Conservation (phyloP, 2,113 vertebrate species). For the Mobula birostris region DNA sequence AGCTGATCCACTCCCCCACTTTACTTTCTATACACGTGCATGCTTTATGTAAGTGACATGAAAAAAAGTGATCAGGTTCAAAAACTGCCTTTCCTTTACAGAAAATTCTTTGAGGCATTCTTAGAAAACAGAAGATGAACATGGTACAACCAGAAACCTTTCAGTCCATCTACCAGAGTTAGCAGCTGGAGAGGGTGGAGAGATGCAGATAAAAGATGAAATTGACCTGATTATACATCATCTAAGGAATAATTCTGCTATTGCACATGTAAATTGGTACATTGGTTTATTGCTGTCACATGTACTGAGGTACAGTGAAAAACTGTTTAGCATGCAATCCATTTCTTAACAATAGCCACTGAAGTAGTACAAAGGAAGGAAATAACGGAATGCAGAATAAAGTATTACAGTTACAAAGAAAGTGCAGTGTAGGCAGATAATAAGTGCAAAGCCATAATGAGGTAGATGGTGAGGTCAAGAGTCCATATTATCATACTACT, state of each 20-base stretch:
- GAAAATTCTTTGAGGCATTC: background rate
- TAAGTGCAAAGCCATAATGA: too few relatives aligned
- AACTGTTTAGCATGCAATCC: too few relatives aligned
- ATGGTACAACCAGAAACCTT: background rate
- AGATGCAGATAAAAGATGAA: background rate
- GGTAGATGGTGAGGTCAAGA: too few relatives aligned
- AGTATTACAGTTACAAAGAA: too few relatives aligned
- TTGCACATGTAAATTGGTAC: background rate
- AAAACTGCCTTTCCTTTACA: background rate
- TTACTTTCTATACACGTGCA: background rate
- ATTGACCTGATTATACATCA: background rate
- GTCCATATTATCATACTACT: too few relatives aligned
- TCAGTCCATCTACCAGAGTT: background rate
- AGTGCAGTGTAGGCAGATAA: too few relatives aligned
- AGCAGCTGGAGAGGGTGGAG: background rate
- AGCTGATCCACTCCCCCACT: background rate
- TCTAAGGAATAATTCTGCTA: background rate
- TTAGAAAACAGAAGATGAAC: background rate
- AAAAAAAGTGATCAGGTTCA: background rate
- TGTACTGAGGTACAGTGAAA: too few relatives aligned
- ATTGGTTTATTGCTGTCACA: too few relatives aligned
- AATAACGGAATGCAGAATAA: too few relatives aligned
- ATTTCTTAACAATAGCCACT: too few relatives aligned
- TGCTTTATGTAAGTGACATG: background rate
- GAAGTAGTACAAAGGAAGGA: too few relatives aligned